Conservation (phyloP, 2,888 invertebrate genomes). For the Pyralis farinalis region DNA sequence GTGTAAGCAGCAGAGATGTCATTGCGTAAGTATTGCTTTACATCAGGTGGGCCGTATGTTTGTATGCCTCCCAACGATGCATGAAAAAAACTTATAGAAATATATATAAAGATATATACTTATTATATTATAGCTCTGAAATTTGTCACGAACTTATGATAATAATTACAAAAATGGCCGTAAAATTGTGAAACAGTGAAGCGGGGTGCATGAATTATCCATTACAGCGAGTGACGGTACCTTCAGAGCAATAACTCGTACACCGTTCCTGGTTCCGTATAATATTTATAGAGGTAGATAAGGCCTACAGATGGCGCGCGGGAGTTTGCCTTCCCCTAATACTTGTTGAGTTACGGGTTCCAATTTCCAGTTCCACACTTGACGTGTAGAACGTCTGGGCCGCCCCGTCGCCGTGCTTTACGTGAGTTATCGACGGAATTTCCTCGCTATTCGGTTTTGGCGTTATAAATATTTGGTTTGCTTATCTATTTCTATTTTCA, state of each 20-base stretch:
- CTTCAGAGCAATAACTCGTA: slow-evolving; percentile 68
- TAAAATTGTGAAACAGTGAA: slow-evolving; percentile 60
- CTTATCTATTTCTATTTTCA: too few relatives aligned
- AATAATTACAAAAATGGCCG: slow-evolving; percentile 65
- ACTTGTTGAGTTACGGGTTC: slow-evolving; percentile 78
- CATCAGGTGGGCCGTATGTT: too few relatives aligned
- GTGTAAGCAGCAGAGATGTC: too few relatives aligned
- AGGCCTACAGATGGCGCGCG: slow-evolving; percentile 75
- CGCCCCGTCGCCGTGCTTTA: slow-evolving; percentile 16
- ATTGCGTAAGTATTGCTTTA: too few relatives aligned
- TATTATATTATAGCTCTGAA: slow-evolving; percentile 10
- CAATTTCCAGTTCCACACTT: slow-evolving; percentile 74
- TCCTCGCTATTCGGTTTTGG: slow-evolving; percentile 2
- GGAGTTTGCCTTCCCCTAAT: slow-evolving; percentile 77
- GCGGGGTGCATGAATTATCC: slow-evolving; percentile 78
- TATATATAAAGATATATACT: too few relatives aligned
- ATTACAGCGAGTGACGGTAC: slow-evolving; percentile 63
- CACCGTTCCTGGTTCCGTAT: slow-evolving; percentile 61
- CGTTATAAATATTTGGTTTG: too few relatives aligned
- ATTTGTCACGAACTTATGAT: slow-evolving; percentile 45
- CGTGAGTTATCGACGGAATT: slow-evolving; percentile 28
- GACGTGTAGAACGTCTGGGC: slow-evolving; percentile 48
- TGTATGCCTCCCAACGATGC: too few relatives aligned
- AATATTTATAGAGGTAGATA: slow-evolving; percentile 75
- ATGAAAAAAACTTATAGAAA: too few relatives aligned